Evolutionary conservation across 2,888 invertebrate genomes (phyloP), one percentile per base, ranked within the genome.

Genomic region (Malachius bipustulatus): DNA sequence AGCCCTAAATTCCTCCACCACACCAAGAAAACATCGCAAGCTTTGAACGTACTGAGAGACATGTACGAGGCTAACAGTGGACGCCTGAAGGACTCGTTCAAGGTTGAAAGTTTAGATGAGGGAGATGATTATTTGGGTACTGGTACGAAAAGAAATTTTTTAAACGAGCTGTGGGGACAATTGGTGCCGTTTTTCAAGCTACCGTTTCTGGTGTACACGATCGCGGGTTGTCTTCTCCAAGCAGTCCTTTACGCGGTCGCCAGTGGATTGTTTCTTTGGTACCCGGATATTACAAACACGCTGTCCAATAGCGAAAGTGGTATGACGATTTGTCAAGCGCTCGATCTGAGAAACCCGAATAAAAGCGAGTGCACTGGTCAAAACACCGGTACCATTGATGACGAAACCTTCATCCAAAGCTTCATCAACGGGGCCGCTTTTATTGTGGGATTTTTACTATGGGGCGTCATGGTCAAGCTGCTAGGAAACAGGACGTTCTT

Each of bases 1-100:
- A 87, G 82, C 42, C 87, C 88, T 0, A 82, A 83, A 58, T 88
- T 77, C 55, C 62, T 77, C 27, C 66, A 76, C 26, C 71, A 77
- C 1, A 72, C 70, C 34, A 77, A 78, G 0, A 61, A 67, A 35
- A 59, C 66, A 1, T 67, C 71, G 0, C 66, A 68, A 27, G 77
- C 82, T 1, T 52, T 84, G 31, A 46, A 56, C 26, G 68, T 78
- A 15, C 54, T 87, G 19, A 65, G 66, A 35, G 54, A 52, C 2
- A 76, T 84, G 41, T 83, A 71, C 47, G 62, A 67, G 2, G 53
- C 48, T 1, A 78, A 78, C 47, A 63, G 65, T 27, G 67, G 70
- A 2, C 55, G 56, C 2, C 38, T 34, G n/a, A 31, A 38, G 32
- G 36, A 43, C 3, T 30, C 31, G 11, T 50, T 46, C 31, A 46